Evolutionary conservation across 1,140 invertebrate genomes (phyloP).

Genomic region (Steinernema feltiae): DNA sequence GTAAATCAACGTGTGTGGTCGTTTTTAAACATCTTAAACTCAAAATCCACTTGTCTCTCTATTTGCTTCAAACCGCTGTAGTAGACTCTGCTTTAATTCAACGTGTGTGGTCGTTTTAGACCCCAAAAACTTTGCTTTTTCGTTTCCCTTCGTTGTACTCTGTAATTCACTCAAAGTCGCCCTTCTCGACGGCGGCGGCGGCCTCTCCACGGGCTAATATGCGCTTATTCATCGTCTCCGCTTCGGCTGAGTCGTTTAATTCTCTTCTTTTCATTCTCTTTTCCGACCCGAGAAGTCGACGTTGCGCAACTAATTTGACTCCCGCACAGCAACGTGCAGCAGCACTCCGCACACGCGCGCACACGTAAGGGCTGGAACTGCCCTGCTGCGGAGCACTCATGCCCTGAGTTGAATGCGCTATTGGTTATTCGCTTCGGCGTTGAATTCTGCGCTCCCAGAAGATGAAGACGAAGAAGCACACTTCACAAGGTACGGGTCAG

Average conservation of each 20-base stretch:
- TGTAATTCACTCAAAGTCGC: background rate
- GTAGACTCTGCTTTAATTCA: too few relatives aligned
- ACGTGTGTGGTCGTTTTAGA: too few relatives aligned
- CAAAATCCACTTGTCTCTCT: background rate
- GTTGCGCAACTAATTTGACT: conserved; percentile 14
- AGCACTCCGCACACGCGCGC: too few relatives aligned
- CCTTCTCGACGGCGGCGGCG: too few relatives aligned
- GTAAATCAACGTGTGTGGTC: too few relatives aligned
- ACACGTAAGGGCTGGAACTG: background rate
- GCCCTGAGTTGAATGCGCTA: background rate
- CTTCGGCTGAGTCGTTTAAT: background rate
- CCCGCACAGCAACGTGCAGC: too few relatives aligned
- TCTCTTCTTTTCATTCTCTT: background rate
- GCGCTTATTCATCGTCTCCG: conserved; percentile 8
- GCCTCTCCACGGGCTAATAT: conserved; percentile 12
- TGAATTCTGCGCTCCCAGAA: background rate
- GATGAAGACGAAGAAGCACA: background rate
- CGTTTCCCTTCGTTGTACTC: background rate
- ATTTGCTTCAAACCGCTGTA: too few relatives aligned
- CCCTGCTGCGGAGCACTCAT: background rate
- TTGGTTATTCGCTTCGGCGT: background rate
- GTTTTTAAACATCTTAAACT: background rate
- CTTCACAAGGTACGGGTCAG: conserved; percentile 8
- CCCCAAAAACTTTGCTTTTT: background rate
- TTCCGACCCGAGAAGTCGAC: background rate